phyloP scores from a whole-genome alignment of 1,140 invertebrate species.

The Sitobion miscanthi region DNA sequence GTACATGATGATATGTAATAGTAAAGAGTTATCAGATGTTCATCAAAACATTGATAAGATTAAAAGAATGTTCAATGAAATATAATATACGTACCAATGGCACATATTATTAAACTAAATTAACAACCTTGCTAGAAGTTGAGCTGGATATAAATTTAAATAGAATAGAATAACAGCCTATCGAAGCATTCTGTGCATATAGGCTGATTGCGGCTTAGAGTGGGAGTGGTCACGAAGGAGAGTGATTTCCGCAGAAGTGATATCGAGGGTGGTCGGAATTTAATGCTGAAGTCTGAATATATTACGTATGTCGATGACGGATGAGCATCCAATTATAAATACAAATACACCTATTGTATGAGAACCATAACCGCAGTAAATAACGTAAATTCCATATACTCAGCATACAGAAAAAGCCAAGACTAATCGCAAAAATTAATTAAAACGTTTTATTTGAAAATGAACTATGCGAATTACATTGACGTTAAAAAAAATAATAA shows the following conservation, averaged over 20 bases:
- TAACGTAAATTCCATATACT: not conserved
- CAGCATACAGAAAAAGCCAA: not conserved
- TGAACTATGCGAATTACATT: not conserved
- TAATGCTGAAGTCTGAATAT: no score
- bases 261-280: not conserved
- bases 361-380: not conserved
- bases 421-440: not conserved
- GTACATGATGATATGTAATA: not conserved
- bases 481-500: not conserved
- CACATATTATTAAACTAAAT: not conserved
- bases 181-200: not conserved
- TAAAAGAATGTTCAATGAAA: no score
- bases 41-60: not conserved
- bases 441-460: not conserved
- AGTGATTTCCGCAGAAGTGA: not conserved
- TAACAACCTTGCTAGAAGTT: not conserved
- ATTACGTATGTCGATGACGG: no score
- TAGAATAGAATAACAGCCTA: not conserved
- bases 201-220: not conserved
- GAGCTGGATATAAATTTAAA: not conserved
- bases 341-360: not conserved
- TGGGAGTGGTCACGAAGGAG: no score
- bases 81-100: no score
- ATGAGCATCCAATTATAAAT: not conserved
- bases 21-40: not conserved